These are phyloP conservation scores for Margaritifera margaritifera DNA, from an alignment of 2,888 invertebrate genomes.

Conservation along the genomic window DNA sequence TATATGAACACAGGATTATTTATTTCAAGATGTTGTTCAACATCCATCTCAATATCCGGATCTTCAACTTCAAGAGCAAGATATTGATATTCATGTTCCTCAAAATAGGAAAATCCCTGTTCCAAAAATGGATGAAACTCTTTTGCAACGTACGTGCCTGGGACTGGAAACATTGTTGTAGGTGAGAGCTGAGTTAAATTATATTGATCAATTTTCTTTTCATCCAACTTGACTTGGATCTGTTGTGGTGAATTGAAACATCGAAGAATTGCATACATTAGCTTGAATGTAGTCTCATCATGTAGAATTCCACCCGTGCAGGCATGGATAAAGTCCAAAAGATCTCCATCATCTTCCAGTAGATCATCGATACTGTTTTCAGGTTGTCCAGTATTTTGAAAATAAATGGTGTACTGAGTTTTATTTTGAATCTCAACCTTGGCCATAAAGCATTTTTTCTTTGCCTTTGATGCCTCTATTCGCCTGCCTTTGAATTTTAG, in stretches of 20 bases:
- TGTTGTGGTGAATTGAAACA: not conserved
- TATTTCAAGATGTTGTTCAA: not conserved
- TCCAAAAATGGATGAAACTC: slow-evolving; percentile 29
- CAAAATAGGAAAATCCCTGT: slow-evolving; percentile 25
- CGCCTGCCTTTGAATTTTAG: slow-evolving; percentile 2
- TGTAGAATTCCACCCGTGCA: slow-evolving; percentile 13
- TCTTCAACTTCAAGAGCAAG: slow-evolving; percentile 26
- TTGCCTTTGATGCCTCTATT: slow-evolving; percentile 5
- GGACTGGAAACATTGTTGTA: slow-evolving; percentile 18
- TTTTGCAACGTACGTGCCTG: slow-evolving; percentile 29
- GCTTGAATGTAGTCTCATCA: not conserved
- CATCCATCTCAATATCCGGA: not conserved
- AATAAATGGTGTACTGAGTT: not conserved
- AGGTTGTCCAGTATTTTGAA: not conserved
- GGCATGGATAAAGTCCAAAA: slow-evolving; percentile 7
- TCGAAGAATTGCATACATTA: slow-evolving; percentile 2
- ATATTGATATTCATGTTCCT: slow-evolving; percentile 22
- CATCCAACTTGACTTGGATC: slow-evolving; percentile 11
- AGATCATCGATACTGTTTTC: not conserved
- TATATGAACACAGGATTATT: slow-evolving; percentile 20
- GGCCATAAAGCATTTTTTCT: slow-evolving; percentile 4
- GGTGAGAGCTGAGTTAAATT: not conserved
- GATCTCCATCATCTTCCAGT: slow-evolving; percentile 4
- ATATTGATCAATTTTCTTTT: slow-evolving; percentile 1
- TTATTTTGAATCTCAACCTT: not conserved